phyloP scores from a whole-genome alignment of 2,113 vertebrate genomes.

The Smithornis capensis region DNA sequence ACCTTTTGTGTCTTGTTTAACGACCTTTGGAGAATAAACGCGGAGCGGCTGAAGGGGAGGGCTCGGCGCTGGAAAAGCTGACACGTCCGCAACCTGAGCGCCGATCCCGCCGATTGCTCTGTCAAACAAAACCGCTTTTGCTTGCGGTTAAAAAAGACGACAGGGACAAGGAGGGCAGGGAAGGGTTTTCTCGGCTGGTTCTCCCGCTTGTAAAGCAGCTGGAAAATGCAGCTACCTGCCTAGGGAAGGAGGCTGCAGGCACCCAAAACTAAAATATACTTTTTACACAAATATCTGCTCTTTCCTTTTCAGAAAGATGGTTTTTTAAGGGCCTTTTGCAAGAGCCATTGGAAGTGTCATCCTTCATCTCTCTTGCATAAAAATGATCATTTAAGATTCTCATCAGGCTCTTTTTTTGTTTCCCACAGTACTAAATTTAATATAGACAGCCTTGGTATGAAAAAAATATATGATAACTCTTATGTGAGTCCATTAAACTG shows the following conservation, averaged over 20 bases:
- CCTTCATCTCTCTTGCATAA: neutral
- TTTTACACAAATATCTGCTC: neutral
- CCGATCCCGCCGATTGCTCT: conserved; percentile 15
- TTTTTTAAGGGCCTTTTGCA: neutral
- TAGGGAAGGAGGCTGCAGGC: neutral
- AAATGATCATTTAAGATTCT: neutral
- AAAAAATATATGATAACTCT: neutral
- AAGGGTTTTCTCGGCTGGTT: conserved; percentile 30
- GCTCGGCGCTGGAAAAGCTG: conserved; percentile 30
- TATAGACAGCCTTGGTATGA: neutral
- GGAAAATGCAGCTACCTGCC: neutral
- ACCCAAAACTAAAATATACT: neutral
- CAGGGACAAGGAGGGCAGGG: conserved; percentile 25
- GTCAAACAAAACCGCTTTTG: conserved; percentile 15
- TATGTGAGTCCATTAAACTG: neutral
- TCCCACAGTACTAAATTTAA: neutral
- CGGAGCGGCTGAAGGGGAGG: conserved; percentile 1
- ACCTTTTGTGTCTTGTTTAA: conserved; percentile 43
- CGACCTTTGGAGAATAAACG: conserved; percentile 37
- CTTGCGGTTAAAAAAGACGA: neutral
- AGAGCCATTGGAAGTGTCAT: neutral
- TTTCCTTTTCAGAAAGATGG: neutral
- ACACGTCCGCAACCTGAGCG: conserved; percentile 37
- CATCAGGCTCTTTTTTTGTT: neutral
- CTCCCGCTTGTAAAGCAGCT: neutral